Conservation (phyloP, 1,140 invertebrate genomes). For the Trichonephila clavipes region DNA sequence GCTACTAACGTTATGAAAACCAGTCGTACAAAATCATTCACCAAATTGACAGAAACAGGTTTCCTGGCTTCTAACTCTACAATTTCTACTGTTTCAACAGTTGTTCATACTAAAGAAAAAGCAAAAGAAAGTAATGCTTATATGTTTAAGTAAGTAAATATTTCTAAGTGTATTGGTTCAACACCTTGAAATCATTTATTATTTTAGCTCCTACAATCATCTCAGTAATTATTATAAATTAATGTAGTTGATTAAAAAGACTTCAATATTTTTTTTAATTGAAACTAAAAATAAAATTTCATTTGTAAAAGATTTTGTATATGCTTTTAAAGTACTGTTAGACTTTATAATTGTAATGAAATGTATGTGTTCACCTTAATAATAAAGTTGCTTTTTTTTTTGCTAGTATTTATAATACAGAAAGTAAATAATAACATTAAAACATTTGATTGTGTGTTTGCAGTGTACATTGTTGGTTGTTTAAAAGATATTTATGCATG, state of each 20-base stretch:
- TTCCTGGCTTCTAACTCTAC: not conserved
- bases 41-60: not conserved
- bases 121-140: not conserved
- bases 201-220: too few species aligned
- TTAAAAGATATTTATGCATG: too few species aligned
- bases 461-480: too few species aligned
- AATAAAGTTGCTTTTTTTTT: too few species aligned
- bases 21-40: not conserved
- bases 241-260: too few species aligned
- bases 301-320: not conserved
- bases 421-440: too few species aligned
- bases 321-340: not conserved
- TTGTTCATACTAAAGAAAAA: not conserved
- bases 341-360: not conserved
- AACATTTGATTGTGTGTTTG: too few species aligned
- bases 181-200: too few species aligned
- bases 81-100: not conserved
- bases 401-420: too few species aligned
- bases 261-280: too few species aligned
- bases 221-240: too few species aligned
- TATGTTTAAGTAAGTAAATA: not conserved
- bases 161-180: not conserved
- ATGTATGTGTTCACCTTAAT: not conserved
- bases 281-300: not conserved
- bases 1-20: not conserved